Evolutionary conservation across 1,140 invertebrate species (phyloP).

Genomic region (Lasioglossum albipes): DNA sequence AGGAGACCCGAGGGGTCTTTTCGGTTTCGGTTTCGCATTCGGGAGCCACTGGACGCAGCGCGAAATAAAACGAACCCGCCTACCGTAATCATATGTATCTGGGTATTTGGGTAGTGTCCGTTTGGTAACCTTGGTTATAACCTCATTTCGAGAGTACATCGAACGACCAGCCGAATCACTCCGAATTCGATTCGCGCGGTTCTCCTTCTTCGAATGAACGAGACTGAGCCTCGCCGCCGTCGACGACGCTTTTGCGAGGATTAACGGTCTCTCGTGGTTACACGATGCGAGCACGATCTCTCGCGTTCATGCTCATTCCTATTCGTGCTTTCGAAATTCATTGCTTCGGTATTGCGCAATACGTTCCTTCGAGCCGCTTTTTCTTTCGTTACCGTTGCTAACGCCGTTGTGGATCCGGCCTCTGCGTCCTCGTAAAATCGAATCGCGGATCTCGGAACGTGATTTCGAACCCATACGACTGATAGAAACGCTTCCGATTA

Average conservation of each 20-base stretch:
- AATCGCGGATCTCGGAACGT: not conserved
- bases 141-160: slow-evolving; percentile 67
- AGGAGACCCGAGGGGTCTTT: slow-evolving; percentile 4
- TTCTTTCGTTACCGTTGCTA: slow-evolving; percentile 27
- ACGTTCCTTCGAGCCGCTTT: slow-evolving; percentile 1
- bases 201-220: not conserved
- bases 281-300: not conserved
- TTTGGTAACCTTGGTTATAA: slow-evolving; percentile 74
- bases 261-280: not conserved
- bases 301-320: not conserved
- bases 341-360: slow-evolving; percentile 19
- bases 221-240: not conserved
- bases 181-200: not conserved
- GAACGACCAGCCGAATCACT: slow-evolving; percentile 31
- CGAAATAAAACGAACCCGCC: slow-evolving; percentile 40
- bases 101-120: slow-evolving; percentile 72
- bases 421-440: not conserved
- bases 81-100: slow-evolving; percentile 75
- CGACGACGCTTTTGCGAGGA: not conserved
- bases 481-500: not conserved
- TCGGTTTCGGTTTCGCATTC: not conserved
- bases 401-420: slow-evolving; percentile 22
- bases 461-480: not conserved
- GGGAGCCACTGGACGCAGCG: not conserved
- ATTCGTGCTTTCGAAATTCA: slow-evolving; percentile 35